These are phyloP conservation scores for Arctia plantaginis DNA, from an alignment of 2,888 invertebrate species.

Conservation along the genomic window DNA sequence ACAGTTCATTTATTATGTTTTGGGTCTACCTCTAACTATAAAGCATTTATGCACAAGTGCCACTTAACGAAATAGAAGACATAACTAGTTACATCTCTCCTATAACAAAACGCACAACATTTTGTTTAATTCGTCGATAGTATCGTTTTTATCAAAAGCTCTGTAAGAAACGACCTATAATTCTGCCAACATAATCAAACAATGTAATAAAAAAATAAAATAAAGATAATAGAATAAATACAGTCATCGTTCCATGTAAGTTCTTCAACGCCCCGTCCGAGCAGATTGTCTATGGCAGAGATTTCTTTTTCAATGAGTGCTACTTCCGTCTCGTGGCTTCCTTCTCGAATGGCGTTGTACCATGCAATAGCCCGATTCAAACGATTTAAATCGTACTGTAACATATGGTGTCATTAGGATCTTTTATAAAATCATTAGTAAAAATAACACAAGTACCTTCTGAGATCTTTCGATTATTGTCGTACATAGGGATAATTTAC, in stretches of 20 bases:
- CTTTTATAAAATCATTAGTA: not conserved
- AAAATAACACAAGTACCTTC: not conserved
- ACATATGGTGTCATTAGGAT: not conserved
- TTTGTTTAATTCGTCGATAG: not conserved
- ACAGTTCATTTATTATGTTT: not conserved
- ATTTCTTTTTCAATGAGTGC: slow-evolving; percentile 92
- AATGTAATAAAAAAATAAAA: not conserved
- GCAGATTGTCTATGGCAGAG: slow-evolving; percentile 89
- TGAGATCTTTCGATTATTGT: not conserved
- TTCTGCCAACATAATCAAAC: not conserved
- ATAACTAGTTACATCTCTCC: too few relatives aligned
- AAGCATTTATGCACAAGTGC: too few relatives aligned
- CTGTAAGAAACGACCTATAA: not conserved
- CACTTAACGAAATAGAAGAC: too few relatives aligned
- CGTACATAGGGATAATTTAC: slow-evolving; percentile 56
- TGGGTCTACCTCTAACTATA: too few relatives aligned
- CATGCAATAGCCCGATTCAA: slow-evolving; percentile 89
- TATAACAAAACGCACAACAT: too few relatives aligned
- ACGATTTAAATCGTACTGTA: slow-evolving; percentile 84
- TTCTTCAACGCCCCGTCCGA: slow-evolving; percentile 89
- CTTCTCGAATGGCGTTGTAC: slow-evolving; percentile 93
- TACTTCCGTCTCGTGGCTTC: slow-evolving; percentile 92
- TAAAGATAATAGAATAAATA: slow-evolving; percentile 65
- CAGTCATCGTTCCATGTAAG: slow-evolving; percentile 94
- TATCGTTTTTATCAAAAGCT: not conserved